Evolutionary conservation across 64 coral and sea anemone genomes (phyloP), one percentile per base, ranked within the genome.

Genomic region (Pocillopora verrucosa): DNA sequence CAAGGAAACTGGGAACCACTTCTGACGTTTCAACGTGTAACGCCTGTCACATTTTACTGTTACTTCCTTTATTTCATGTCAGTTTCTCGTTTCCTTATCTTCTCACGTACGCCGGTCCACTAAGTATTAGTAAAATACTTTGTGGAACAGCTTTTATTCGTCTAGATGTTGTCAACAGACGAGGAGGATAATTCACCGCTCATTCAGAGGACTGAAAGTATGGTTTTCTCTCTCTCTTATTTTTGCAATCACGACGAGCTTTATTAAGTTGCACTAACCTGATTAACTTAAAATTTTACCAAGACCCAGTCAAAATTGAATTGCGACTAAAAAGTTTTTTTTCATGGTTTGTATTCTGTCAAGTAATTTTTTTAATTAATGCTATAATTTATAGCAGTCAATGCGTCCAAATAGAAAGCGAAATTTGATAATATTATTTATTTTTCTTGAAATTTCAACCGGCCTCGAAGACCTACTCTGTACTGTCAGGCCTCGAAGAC

Each of bases 101-200:
- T 70, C 25, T 70, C 16, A 70, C 12, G 22, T 70, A 0, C n/a
- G 20, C n/a, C 0, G 20, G 1, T 70, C 25, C 22, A 10, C 25
- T 24, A 11, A 34, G 13, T 81, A 51, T 30, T 83, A 15, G 16
- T 16, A 34, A 68, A 7, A 51, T 51, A 51, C 7, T 51, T 3
- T 51, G 0, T 4, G 41, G 7, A 51, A 51, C 7, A 51, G 41
- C 41, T 51, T 51, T 4, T 51, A 51, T 7, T 51, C 41, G 41
- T 51, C 41, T 51, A 68, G 61, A 83, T 83, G 80, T 5, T 68
- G 38, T 19, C 80, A 12, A 41, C 35, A 45, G 80, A 83, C 80
- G 80, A 67, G 16, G 80, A 83, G 35, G 80, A 83, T 62, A 83
- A 67, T n/a, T 2, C 16, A 83, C 80, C 80, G 16, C 80, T 83